Base-by-base conservation (phyloP, 2,888 invertebrate species). In the Clanis bilineata region DNA sequence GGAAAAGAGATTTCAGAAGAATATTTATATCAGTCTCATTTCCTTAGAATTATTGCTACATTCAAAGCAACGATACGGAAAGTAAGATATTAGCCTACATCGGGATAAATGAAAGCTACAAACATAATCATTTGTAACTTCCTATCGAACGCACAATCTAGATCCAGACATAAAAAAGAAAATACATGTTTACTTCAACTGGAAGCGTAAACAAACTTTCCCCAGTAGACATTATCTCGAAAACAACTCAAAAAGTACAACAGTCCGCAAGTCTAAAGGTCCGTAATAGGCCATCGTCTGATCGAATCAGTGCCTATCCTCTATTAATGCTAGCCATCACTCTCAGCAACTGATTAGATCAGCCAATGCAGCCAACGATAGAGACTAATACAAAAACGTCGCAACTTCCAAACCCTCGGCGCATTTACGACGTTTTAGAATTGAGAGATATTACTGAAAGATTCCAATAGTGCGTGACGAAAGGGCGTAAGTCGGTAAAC, bases 251-350 rank as follows among this genome's bases (percentile, higher is more conserved):
- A 15, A 18, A 18, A 41, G 18, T 41, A 65, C 60, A 59, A 65
- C 61, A 60, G 9, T 28, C 18, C 18, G 32, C 51, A 51, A 51
- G 51, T 32, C 32, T 32, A 51, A 32, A 51, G 63, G 57, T 59
- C 62, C 60, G 60, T 64, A 77, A 72, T 72, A 73, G 75, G 70
- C 79, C 77, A 82, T 80, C 80, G 73, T 68, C 72, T 72, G 72
- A 73, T 72, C 76, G 83, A 86, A 88, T 86, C 84, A 81, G 76
- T 78, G 77, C 72, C 73, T 74, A 68, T 72, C 75, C 67, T 62
- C 69, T 79, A 86, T 84, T 85, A 87, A 88, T 88, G 85, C 68
- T 69, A 66, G 72, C 72, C 77, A 88, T 88, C 85, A 79, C 73
- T 88, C 86, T 82, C 63, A 63, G 71, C 68, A 76, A 74, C 80